Base-by-base conservation (phyloP, 2,888 invertebrate species). In the Lasioglossum leucozonium region DNA sequence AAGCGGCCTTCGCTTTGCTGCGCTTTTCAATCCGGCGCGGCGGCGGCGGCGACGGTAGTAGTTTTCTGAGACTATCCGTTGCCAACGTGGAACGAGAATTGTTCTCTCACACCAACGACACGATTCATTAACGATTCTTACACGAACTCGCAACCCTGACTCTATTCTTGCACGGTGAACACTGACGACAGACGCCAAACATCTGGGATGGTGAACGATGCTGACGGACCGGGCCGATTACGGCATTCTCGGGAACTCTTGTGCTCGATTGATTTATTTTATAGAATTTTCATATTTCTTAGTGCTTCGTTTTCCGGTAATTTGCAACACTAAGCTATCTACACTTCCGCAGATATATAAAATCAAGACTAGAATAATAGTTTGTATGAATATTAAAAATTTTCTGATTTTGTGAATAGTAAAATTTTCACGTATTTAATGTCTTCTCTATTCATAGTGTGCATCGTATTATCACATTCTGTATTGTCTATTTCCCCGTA, bases 31-130 rank as follows among this genome's bases (percentile, higher is more conserved):
- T 62, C 22, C 79, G 65, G 74, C 65, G n/a, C 77, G 65, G 81
- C 65, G 65, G 81, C 65, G 71, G 44, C 73, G 65, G 81, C 65
- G 71, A 40, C 73, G 40, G 4, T 42, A 26, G 2, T n/a, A 55
- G 55, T 55, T 62, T 44, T 30, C 30, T 62, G 72, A 85, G 72
- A 51, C n/a, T 42, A 34, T 55, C 74, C 18, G 58, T 37, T 69
- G 77, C 30, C 71, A 67, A 72, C 55, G 67, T 47, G 62, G 67
- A 62, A 76, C 47, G 72, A 65, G 30, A 73, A 76, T 62, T 73
- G 22, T 51, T 47, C 58, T 81, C 74, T 74, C 82, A 77, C 86
- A 86, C 86, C 86, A 85, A 86, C 86, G 72, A 86, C 86, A 86
- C 86, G 82, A 77, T 69, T 79, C 75, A 72, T 37, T 42, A 47